Percentiles rank a stretch among this genome's conserved stretches.
Evolutionary conservation across 2,797 vertebrate genomes (phyloP).

Genomic region (Tachyglossus aculeatus): DNA sequence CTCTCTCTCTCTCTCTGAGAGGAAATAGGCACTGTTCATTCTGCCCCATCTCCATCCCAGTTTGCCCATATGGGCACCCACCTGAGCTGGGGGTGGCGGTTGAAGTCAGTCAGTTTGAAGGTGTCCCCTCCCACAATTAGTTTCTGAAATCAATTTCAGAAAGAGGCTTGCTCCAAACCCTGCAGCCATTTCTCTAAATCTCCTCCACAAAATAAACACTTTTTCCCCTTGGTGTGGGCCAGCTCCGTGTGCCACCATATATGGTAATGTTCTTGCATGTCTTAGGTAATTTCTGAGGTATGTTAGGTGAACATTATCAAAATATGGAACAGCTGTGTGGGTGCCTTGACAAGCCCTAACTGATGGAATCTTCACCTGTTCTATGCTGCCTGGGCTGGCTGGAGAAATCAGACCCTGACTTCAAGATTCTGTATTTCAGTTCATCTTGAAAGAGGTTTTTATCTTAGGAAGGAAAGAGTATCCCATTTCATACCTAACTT

Average conservation of each 20-base stretch:
- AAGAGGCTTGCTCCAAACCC: too few species aligned
- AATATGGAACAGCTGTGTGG: slow-evolving; percentile 25
- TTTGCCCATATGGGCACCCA: too few species aligned
- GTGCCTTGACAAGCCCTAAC: slow-evolving; percentile 24
- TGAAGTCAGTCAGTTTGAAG: too few species aligned
- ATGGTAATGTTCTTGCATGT: slow-evolving; percentile 19
- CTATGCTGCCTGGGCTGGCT: slow-evolving; percentile 19
- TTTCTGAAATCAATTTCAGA: too few species aligned
- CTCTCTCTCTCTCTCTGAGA: too few species aligned
- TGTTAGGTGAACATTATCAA: slow-evolving; percentile 28
- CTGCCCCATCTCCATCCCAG: too few species aligned
- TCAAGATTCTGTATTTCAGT: neutral
- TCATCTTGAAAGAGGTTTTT: slow-evolving; percentile 21
- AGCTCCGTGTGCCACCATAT: slow-evolving; percentile 3
- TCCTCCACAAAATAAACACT: neutral
- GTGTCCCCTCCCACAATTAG: too few species aligned
- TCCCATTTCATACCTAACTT: neutral
- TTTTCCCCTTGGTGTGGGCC: slow-evolving; percentile 12
- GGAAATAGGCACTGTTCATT: too few species aligned
- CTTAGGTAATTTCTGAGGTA: slow-evolving; percentile 40
- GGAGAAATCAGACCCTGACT: slow-evolving; percentile 18
- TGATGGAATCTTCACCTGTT: slow-evolving; percentile 21
- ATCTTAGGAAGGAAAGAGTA: neutral
- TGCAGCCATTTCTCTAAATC: neutral
- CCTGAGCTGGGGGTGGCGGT: too few species aligned